Percentiles rank a stretch among this genome's conserved stretches.
Conservation (phyloP, 2,888 invertebrate genomes). For the Melinaea menophilus region DNA sequence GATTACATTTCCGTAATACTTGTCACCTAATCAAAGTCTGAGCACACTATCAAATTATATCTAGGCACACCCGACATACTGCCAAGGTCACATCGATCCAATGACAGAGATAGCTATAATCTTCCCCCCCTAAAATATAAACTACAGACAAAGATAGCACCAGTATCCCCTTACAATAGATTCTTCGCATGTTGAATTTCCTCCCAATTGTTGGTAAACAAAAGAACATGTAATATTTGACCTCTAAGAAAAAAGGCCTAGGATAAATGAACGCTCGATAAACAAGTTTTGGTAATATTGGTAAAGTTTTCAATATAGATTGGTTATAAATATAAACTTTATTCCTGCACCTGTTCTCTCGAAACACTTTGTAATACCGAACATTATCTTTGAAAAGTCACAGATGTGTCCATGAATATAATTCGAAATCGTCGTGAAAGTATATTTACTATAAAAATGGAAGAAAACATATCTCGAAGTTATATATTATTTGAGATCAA, state of each 20-base stretch:
- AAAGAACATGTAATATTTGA: conserved; percentile 18
- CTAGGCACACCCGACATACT: conserved; percentile 43
- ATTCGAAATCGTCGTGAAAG: too few species aligned
- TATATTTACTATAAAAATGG: too few species aligned
- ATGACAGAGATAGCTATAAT: conserved; percentile 35
- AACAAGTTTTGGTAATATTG: too few species aligned
- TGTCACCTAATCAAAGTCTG: conserved; percentile 26
- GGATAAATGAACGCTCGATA: too few species aligned
- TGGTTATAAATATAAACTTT: too few species aligned
- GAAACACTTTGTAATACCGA: too few species aligned
- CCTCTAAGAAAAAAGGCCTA: neutral
- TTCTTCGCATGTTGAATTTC: conserved; percentile 19
- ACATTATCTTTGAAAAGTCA: too few species aligned
- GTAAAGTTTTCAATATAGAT: too few species aligned
- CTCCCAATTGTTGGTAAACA: conserved; percentile 54
- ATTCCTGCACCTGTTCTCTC: too few species aligned
- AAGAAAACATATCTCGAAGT: too few species aligned
- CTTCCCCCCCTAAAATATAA: conserved; percentile 26
- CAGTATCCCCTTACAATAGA: conserved; percentile 21
- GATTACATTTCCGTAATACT: neutral
- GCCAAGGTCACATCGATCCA: conserved; percentile 73
- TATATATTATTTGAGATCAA: too few species aligned
- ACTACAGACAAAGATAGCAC: conserved; percentile 6
- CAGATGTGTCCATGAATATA: too few species aligned
- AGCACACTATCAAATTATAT: conserved; percentile 23